Base-by-base conservation (phyloP, 1,140 invertebrate species). In the Trichonephila clavipes region DNA sequence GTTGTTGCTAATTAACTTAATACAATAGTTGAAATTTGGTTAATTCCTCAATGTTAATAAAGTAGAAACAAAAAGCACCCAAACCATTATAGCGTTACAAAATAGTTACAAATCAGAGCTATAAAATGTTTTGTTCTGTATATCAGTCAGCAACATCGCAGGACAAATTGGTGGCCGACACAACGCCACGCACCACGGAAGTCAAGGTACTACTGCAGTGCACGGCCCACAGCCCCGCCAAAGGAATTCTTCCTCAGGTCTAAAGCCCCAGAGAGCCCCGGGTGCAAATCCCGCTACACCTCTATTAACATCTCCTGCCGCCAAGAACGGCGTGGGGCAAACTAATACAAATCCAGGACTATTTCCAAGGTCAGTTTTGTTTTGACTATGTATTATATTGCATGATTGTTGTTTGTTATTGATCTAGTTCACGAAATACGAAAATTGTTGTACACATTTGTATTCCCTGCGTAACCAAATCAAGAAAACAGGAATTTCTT, bases 81-180 rank as follows among this genome's bases (percentile, higher is more conserved):
- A 51, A 51, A 51, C 10, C 51, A 12, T 51, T 51, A 10, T 51
- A 51, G 51, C 5, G 51, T 51, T 51, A 51, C 34, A 51, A 51
- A 51, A 7, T 10, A 51, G 7, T 51, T 51, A 12, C 10, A 51
- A 51, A 12, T 12, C 51, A 51, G 10, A 51, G 51, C 51, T 51
- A 51, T 51, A 51, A 51, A 51, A 51, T 7, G 7, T 51, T 51
- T 51, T 59, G 16, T 59, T 59, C 21, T 19, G n/a, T 21, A 51
- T 51, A n/a, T 24, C 83, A 93, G 92, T 93, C 85, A 88, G 85
- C n/a, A 93, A 93, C 86, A 81, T 93, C 82, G 90, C 77, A 64
- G 90, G 77, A 51, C 82, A 83, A 61, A 64, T 93, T 12, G 92
- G 92, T 16, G 92, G 92, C 4, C 92, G 92, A 5, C 92, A 93